phyloP scores from a whole-genome alignment of 1,140 invertebrate genomes.

The Frieseomelitta varia region DNA sequence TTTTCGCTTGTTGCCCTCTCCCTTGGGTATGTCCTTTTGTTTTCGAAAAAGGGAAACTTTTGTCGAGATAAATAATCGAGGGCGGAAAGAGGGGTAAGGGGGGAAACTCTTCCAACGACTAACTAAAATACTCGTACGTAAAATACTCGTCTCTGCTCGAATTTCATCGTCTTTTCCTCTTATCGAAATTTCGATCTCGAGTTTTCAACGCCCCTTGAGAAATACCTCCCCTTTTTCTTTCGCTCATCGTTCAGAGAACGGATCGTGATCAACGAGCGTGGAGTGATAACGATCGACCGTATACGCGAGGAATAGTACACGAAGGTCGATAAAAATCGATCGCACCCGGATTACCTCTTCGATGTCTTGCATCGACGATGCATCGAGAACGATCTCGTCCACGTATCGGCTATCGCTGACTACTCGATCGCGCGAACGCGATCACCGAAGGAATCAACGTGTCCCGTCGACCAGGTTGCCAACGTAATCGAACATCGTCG shows the following conservation, averaged over 20 bases:
- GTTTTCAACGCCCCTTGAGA: not conserved
- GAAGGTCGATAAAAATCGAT: not conserved
- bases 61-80: not conserved
- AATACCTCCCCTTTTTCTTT: not conserved
- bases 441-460: not conserved
- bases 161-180: not conserved
- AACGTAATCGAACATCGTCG: slow-evolving; percentile 16
- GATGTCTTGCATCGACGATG: not conserved
- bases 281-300: slow-evolving; percentile 12
- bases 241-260: not conserved
- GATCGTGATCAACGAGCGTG: not conserved
- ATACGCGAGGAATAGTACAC: not conserved
- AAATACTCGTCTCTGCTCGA: not conserved
- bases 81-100: not conserved
- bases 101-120: not conserved
- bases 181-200: not conserved
- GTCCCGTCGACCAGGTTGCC: not conserved
- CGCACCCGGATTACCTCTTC: not conserved
- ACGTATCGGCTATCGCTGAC: not conserved
- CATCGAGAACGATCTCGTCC: not conserved
- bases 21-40: not conserved
- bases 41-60: not conserved
- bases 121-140: not conserved
- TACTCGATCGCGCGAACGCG: not conserved
- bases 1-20: not conserved